phyloP scores from a whole-genome alignment of 2,888 invertebrate species.

The Biston betularia region DNA sequence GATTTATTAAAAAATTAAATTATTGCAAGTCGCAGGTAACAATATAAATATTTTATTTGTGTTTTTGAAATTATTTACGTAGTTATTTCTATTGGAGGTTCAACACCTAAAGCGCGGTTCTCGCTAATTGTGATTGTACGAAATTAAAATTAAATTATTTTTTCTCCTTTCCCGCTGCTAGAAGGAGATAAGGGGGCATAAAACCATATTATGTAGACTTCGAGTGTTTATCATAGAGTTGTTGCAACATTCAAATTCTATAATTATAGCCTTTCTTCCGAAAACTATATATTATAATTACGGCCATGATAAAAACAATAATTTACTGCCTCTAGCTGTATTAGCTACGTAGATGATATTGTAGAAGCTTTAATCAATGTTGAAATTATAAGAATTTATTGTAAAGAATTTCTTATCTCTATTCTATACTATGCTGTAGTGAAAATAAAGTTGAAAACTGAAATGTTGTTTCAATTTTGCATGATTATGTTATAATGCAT shows the following conservation, averaged over 20 bases:
- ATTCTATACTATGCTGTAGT: constrained; percentile 77
- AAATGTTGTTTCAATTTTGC: constrained; percentile 72
- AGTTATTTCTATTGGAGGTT: neutral
- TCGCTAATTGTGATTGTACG: constrained; percentile 52
- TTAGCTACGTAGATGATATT: constrained; percentile 68
- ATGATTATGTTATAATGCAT: constrained; percentile 25
- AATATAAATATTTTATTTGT: no score
- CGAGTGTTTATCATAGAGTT: constrained; percentile 42
- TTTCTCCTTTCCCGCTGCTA: constrained; percentile 82
- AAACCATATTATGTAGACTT: constrained; percentile 54
- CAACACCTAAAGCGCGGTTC: constrained; percentile 51
- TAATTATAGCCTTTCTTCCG: constrained; percentile 59
- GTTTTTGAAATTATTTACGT: neutral
- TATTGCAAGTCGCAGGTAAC: no score
- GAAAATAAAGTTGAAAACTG: constrained; percentile 74
- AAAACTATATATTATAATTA: constrained; percentile 66
- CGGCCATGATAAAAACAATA: constrained; percentile 80
- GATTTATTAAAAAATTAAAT: no score
- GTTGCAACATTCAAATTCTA: constrained; percentile 79
- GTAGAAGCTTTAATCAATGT: constrained; percentile 75
- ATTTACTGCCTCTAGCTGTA: constrained; percentile 72
- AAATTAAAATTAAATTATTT: constrained; percentile 49
- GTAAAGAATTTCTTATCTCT: constrained; percentile 73
- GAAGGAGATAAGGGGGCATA: constrained; percentile 79
- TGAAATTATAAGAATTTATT: constrained; percentile 68